Percentiles rank a stretch among this genome's conserved stretches.
These are phyloP conservation scores for Thamnaconus septentrionalis DNA, from an alignment of 2,113 vertebrate genomes.

Conservation along the genomic window DNA sequence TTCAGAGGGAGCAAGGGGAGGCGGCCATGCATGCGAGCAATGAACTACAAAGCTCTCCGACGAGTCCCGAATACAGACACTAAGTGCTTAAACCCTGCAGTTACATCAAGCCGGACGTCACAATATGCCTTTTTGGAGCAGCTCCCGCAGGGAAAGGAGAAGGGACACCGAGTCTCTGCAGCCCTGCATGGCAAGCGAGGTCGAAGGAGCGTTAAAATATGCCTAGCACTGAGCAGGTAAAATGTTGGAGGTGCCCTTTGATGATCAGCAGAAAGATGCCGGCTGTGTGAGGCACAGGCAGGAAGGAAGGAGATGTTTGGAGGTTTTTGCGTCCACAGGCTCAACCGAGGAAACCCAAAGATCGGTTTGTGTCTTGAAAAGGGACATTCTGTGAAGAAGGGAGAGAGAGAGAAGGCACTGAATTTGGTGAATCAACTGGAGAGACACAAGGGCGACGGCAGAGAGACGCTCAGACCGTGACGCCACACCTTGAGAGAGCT, in stretches of 20 bases:
- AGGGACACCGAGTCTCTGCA: conserved; percentile 18
- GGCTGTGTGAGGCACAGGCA: conserved; percentile 45
- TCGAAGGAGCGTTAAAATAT: conserved; percentile 4
- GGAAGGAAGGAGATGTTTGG: conserved; percentile 7
- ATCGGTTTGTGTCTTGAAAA: conserved; percentile 87
- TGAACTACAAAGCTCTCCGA: conserved; percentile 21
- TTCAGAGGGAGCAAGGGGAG: conserved; percentile 26
- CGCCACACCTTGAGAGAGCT: conserved; percentile 92
- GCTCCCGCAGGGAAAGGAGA: neutral
- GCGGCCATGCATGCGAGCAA: conserved; percentile 55
- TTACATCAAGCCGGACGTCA: conserved; percentile 18
- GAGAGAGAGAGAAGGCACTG: neutral
- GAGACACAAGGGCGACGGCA: neutral
- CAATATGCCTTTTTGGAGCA: conserved; percentile 11
- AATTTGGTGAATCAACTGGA: neutral
- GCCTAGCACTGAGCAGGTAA: conserved; percentile 22
- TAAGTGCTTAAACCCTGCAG: conserved; percentile 52
- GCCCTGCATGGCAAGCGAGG: conserved; percentile 18
- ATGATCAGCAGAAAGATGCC: conserved; percentile 28
- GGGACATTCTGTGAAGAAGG: conserved; percentile 83
- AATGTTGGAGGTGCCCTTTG: conserved; percentile 40
- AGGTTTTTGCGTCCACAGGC: conserved; percentile 2
- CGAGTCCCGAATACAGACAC: conserved; percentile 29
- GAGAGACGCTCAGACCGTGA: neutral
- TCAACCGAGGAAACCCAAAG: conserved; percentile 87